Conservation (phyloP, 2,888 invertebrate genomes). For the Catocala fraxini region DNA sequence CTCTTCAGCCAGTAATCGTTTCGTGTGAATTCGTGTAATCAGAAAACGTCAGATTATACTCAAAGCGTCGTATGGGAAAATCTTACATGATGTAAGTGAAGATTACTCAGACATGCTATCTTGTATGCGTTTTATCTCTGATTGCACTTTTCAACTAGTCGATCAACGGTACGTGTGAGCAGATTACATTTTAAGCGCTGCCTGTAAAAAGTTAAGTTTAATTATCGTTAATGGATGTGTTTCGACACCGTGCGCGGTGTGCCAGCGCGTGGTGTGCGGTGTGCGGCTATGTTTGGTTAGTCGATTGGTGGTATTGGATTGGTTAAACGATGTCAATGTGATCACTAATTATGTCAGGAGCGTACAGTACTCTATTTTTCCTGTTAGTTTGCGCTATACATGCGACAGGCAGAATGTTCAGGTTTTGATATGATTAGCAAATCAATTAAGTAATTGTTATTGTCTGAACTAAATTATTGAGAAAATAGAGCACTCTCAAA, state of each 20-base stretch:
- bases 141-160: slow-evolving; percentile 31
- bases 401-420: no score
- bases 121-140: slow-evolving; percentile 12
- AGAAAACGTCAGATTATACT: slow-evolving; percentile 6
- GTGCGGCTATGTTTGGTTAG: slow-evolving; percentile 45
- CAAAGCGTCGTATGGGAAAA: background rate
- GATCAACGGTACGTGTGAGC: slow-evolving; percentile 38
- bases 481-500: no score
- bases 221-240: slow-evolving; percentile 57
- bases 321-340: slow-evolving; percentile 51
- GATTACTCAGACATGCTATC: slow-evolving; percentile 1
- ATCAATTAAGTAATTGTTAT: no score
- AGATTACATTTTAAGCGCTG: slow-evolving; percentile 44
- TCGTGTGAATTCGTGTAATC: slow-evolving; percentile 8
- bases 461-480: no score
- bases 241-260: slow-evolving; percentile 51
- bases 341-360: slow-evolving; percentile 52
- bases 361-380: slow-evolving; percentile 29
- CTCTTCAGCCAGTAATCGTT: background rate
- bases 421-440: no score
- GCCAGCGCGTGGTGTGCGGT: slow-evolving; percentile 3
- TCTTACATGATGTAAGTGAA: slow-evolving; percentile 1
- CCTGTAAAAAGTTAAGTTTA: slow-evolving; percentile 50
- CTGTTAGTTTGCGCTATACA: background rate
- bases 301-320: slow-evolving; percentile 38